Percentiles rank a stretch among this genome's conserved stretches.
phyloP scores from a whole-genome alignment of 2,797 vertebrate species.

The Harpagifer antarcticus region DNA sequence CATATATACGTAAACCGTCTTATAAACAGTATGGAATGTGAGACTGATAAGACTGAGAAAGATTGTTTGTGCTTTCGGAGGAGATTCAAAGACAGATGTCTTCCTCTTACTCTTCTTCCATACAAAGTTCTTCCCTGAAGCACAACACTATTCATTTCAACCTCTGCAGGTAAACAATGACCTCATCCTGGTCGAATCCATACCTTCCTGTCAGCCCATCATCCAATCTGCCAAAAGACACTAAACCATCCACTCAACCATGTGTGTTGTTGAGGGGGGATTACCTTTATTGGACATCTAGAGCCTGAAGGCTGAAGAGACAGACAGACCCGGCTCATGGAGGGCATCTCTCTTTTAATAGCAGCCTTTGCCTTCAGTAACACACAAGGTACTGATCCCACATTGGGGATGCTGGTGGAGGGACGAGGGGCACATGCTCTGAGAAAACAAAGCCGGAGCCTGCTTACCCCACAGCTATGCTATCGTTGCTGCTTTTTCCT shows the following conservation, averaged over 20 bases:
- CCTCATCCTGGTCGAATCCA: slow-evolving; percentile 73
- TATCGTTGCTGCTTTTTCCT: slow-evolving; percentile 35
- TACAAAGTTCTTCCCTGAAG: slow-evolving; percentile 46
- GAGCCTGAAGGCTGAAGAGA: slow-evolving; percentile 72
- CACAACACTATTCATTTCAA: slow-evolving; percentile 53
- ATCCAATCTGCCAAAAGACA: slow-evolving; percentile 75
- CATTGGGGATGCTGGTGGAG: slow-evolving; percentile 59
- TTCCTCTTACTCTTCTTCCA: slow-evolving; percentile 19
- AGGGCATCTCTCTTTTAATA: slow-evolving; percentile 77
- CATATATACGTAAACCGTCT: slow-evolving; percentile 9
- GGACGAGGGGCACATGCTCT: slow-evolving; percentile 46
- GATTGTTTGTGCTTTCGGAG: slow-evolving; percentile 8
- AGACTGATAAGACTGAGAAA: slow-evolving; percentile 27
- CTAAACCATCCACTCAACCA: slow-evolving; percentile 54
- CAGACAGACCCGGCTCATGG: slow-evolving; percentile 56
- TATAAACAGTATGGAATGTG: slow-evolving; percentile 20
- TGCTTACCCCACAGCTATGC: slow-evolving; percentile 60
- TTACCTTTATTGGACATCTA: slow-evolving; percentile 74
- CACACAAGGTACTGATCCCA: slow-evolving; percentile 69
- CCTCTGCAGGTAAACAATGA: slow-evolving; percentile 75
- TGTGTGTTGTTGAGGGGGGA: slow-evolving; percentile 52
- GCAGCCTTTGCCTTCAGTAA: slow-evolving; percentile 75
- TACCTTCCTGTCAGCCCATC: slow-evolving; percentile 69
- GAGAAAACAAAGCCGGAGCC: slow-evolving; percentile 59
- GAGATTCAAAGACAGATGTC: slow-evolving; percentile 19